Evolutionary conservation across 2,113 vertebrate genomes (phyloP).

Genomic region (Boulengeromyrus knoepffleri): DNA sequence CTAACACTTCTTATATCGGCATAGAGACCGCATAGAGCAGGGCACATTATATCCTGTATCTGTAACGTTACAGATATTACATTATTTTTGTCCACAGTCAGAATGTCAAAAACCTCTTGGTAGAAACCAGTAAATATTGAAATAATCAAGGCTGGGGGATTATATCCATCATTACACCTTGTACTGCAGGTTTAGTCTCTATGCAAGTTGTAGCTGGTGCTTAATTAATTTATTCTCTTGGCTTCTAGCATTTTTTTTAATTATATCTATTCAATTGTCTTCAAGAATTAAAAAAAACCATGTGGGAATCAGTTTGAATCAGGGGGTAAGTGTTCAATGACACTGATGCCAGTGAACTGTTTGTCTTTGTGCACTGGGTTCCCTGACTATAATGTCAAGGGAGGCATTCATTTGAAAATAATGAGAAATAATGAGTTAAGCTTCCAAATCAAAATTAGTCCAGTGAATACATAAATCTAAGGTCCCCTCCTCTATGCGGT

Average conservation of each 20-base stretch:
- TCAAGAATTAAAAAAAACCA: neutral
- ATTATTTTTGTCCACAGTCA: neutral
- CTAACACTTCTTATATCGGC: neutral
- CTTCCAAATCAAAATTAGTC: neutral
- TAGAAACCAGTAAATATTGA: neutral
- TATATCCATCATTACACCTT: neutral
- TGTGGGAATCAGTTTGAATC: neutral
- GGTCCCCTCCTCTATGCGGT: neutral
- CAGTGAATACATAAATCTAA: neutral
- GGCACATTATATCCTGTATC: too few species aligned
- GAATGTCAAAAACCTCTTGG: neutral
- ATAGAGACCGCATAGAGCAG: too few species aligned
- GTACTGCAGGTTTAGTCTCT: neutral
- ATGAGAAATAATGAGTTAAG: conserved; percentile 4
- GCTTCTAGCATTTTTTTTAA: neutral
- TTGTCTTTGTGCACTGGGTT: neutral
- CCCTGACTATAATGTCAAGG: neutral
- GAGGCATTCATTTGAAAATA: neutral
- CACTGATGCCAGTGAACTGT: neutral
- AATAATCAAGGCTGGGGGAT: neutral
- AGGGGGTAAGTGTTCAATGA: neutral
- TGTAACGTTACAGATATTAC: neutral
- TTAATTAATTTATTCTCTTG: conserved; percentile 7
- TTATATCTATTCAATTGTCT: neutral
- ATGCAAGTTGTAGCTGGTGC: neutral